Base-by-base conservation (phyloP, 1,140 invertebrate species). In the Prorops nasuta region DNA sequence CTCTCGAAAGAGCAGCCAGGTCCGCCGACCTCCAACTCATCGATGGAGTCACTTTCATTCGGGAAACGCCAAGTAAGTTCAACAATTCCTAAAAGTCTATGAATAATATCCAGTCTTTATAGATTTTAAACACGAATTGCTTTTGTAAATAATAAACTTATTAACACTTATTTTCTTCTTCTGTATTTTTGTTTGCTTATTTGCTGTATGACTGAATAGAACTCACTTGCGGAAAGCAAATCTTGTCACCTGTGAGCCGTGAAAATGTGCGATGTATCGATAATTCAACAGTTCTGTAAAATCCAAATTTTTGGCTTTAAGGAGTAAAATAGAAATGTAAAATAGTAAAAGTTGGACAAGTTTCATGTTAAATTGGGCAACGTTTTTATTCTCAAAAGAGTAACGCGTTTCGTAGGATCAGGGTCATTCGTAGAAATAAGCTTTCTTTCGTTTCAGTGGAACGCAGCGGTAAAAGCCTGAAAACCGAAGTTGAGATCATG, bases 1-100 rank as follows among this genome's bases (percentile, higher is more conserved):
- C 76, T 7, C 45, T 87, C 12, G 75, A 83, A 34, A 78, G 81
- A 38, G 83, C 83, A 0, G 73, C 82, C 15, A 78, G 81, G 49
- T 80, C 81, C 45, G 69, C 69, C 45, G 78, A 83, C 54, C 74
- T 87, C 42, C 67, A 82, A 19, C 53, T 86, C 15, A 31, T 81
- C 49, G 77, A 80, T 34, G 84, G 85, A 18, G 65, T 87, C 9
- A 78, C 75, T 21, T 81, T 87, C 50, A 70, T 82, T 38, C 77
- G 80, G 18, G 71, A 75, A 14, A 52, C 51, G n/a, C 67, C 73
- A 6, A 35, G 75, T 77, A 54, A 74, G 74, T 63, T 40, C 19
- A 10, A 17, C 18, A 17, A 40, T 22, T 42, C 21, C 10, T n/a
- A 4, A 28, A 28, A 6, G 4, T 28, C 24, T 28, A 10, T 28